Base-by-base conservation (phyloP, 2,797 vertebrate genomes). In the Peromyscus melanophrys region DNA sequence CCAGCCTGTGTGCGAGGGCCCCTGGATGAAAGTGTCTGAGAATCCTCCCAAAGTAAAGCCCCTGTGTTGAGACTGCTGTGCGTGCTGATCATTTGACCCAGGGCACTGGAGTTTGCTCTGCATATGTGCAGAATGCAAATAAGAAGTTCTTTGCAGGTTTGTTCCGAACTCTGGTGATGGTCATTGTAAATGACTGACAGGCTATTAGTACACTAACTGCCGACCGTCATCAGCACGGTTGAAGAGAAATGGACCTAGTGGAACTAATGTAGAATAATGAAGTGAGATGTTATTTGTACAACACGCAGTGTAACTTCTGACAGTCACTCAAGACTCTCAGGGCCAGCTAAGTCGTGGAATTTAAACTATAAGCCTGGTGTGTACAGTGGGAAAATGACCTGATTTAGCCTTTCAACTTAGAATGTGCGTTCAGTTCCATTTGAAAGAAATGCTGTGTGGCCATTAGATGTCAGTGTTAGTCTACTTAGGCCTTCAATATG, bases 141-240 rank as follows among this genome's bases (percentile, higher is more conserved):
- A 87, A n/a, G n/a, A n/a, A n/a, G 95, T 98, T 97, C 92, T 97
- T 98, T 97, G 95, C 93, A 96, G 96, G n/a, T 94, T 94, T 86
- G 97, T 97, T 98, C 95, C 43, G 98, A 98, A 98, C 98, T 98
- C 98, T 98, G 89, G 90, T 52, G 97, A 98, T 98, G 98, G 95
- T 98, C 98, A 98, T 98, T 98, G 98, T 98, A 98, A 98, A 96
- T 98, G 98, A 98, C 97, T 98, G 98, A 97, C 97, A 98, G 96
- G 88, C 97, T 98, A 98, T 98, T 98, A 98, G 96, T 97, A 95
- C 88, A 88, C 1, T 95, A 94, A 95, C 97, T 98, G 86, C 98
- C 98, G 97, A 92, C 87, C 98, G 96, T 98, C 98, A 97, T 97
- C 93, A 95, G 98, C 97, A 95, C 98, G 97, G 97, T 98, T 97